Evolutionary conservation across 2,113 vertebrate species (phyloP).

Genomic region (Barnardius zonarius): DNA sequence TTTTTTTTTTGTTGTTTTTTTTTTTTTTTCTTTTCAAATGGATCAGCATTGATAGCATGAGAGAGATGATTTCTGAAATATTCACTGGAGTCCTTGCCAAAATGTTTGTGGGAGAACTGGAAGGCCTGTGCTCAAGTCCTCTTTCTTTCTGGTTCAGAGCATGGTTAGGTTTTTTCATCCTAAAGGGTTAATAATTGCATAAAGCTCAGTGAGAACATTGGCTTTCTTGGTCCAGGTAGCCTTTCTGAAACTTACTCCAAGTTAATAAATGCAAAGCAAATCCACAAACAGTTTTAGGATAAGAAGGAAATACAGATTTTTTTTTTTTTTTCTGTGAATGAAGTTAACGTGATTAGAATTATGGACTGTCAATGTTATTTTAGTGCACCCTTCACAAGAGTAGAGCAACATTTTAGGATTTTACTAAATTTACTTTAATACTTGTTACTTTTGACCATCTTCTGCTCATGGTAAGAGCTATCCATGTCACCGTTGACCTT

Average conservation of each 20-base stretch:
- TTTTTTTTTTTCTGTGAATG: not conserved
- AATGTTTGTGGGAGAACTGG: not conserved
- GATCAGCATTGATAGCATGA: not conserved
- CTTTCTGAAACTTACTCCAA: not conserved
- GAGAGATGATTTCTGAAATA: not conserved
- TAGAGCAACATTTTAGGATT: not conserved
- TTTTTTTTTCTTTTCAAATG: not conserved
- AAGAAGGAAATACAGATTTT: not conserved
- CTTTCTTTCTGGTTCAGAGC: not conserved
- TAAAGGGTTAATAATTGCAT: not conserved
- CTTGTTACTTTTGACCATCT: not conserved
- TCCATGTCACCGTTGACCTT: not conserved
- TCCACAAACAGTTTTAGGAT: not conserved
- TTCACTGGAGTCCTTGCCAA: not conserved
- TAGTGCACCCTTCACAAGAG: not conserved
- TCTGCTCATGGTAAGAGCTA: not conserved
- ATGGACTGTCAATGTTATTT: not conserved
- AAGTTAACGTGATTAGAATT: not conserved
- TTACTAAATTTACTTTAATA: not conserved
- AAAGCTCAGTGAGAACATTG: not conserved
- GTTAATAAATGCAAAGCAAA: not conserved
- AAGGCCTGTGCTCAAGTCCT: not conserved
- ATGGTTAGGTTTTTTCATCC: not conserved
- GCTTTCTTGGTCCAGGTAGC: not conserved
- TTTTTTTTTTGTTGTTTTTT: too few species aligned